A percentile compares a stretch with the other conserved stretches of the same genome.
phyloP scores from a whole-genome alignment of 2,113 vertebrate species.

The Isichthys henryi region DNA sequence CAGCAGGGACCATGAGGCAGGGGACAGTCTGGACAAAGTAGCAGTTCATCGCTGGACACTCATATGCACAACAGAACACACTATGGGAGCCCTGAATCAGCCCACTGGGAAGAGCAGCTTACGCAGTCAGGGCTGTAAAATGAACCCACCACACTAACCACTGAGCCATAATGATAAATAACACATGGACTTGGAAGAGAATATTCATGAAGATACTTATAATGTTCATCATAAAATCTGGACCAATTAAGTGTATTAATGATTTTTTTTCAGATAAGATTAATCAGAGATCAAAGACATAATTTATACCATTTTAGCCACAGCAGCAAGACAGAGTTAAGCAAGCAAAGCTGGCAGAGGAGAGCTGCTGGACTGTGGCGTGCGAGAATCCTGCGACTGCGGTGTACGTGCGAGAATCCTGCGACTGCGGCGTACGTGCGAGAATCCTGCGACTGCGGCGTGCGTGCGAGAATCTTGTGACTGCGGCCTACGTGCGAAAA shows the following conservation, averaged over 20 bases:
- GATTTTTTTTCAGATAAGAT: neutral
- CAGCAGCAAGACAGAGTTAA: neutral
- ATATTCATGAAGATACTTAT: conserved; percentile 5
- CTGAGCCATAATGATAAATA: neutral
- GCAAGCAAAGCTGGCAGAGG: neutral
- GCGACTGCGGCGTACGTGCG: no score
- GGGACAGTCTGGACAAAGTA: neutral
- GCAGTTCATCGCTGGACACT: neutral
- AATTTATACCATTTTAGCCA: neutral
- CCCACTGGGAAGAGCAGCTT: neutral
- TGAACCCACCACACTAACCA: neutral
- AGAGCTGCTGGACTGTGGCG: neutral
- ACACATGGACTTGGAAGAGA: neutral
- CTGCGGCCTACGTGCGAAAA: no score
- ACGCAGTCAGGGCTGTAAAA: neutral
- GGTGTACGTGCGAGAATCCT: neutral
- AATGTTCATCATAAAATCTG: neutral
- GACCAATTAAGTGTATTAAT: neutral
- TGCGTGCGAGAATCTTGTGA: neutral
- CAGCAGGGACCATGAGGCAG: neutral
- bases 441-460: neutral
- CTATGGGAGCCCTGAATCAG: neutral
- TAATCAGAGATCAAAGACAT: neutral
- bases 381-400: neutral
- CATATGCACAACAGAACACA: neutral